Percentiles rank a stretch among this genome's conserved stretches.
Conservation (phyloP, 2,113 vertebrate genomes). For the Patagioenas fasciata region DNA sequence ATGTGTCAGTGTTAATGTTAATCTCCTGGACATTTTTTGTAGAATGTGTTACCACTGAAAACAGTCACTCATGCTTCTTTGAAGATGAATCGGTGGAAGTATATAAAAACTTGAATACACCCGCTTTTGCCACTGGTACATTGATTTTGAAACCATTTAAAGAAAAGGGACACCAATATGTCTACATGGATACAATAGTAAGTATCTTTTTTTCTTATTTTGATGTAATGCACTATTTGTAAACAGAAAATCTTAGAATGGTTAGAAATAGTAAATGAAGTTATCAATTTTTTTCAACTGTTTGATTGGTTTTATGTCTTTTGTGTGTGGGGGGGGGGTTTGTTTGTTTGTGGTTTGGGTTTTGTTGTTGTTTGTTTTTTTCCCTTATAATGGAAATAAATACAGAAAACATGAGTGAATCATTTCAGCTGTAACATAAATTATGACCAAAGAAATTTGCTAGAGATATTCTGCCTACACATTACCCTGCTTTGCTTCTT, state of each 20-base stretch:
- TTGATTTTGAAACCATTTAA: slow-evolving; percentile 75
- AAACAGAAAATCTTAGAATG: background rate
- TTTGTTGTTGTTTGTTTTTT: too few species aligned
- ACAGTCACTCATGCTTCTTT: slow-evolving; percentile 7
- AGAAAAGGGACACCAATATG: slow-evolving; percentile 78
- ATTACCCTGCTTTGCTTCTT: background rate
- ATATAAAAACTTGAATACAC: slow-evolving; percentile 71
- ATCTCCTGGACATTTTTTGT: background rate
- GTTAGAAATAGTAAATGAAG: background rate
- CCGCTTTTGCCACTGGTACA: slow-evolving; percentile 74
- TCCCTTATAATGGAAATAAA: background rate
- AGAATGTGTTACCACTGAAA: slow-evolving; percentile 71
- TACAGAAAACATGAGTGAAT: background rate
- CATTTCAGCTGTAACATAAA: background rate
- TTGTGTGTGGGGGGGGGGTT: too few species aligned
- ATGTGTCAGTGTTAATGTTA: background rate
- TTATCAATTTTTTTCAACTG: background rate
- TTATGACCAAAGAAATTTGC: background rate
- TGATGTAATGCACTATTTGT: background rate
- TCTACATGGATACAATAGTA: slow-evolving; percentile 73
- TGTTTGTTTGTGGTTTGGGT: too few species aligned
- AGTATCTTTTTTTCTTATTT: slow-evolving; percentile 37
- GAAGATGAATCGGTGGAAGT: slow-evolving; percentile 58
- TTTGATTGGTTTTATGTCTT: too few species aligned
- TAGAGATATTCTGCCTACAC: background rate